These are phyloP conservation scores for Lepidocyrtoides sp. DNA, from an alignment of 2,888 invertebrate genomes.

Conservation along the genomic window DNA sequence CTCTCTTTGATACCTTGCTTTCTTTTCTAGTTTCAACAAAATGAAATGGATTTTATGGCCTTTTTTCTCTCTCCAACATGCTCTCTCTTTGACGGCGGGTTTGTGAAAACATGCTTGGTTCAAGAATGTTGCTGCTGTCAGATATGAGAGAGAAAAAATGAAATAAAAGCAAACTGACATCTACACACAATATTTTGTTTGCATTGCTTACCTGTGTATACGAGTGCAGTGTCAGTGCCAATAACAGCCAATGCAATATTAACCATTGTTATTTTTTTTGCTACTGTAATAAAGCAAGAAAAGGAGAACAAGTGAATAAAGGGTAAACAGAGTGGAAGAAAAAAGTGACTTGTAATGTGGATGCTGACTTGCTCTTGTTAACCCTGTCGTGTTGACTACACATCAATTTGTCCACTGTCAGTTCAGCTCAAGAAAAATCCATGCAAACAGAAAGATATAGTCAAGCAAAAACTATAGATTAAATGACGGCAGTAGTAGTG, in stretches of 20 bases:
- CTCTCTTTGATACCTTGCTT: conserved; percentile 17
- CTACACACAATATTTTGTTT: not conserved
- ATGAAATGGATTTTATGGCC: conserved; percentile 74
- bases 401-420: conserved; percentile 72
- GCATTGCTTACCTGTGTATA: not conserved
- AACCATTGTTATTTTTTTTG: not conserved
- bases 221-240: too few relatives aligned
- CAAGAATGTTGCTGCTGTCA: conserved; percentile 23
- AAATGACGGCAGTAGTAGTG: not conserved
- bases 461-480: not conserved
- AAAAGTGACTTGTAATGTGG: conserved; percentile 7
- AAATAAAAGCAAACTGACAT: conserved; percentile 25
- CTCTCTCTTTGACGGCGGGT: conserved; percentile 26
- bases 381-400: conserved; percentile 18
- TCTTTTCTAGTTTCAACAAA: conserved; percentile 18
- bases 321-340: conserved; percentile 5
- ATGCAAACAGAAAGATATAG: not conserved
- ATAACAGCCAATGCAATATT: too few relatives aligned
- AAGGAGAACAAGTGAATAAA: not conserved
- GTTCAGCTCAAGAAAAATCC: conserved; percentile 12
- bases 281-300: not conserved
- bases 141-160: conserved; percentile 40
- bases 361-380: not conserved
- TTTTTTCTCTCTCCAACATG: conserved; percentile 23
- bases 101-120: conserved; percentile 65